phyloP scores from a whole-genome alignment of 1,140 invertebrate genomes.

The Gonatopus flavifemur region DNA sequence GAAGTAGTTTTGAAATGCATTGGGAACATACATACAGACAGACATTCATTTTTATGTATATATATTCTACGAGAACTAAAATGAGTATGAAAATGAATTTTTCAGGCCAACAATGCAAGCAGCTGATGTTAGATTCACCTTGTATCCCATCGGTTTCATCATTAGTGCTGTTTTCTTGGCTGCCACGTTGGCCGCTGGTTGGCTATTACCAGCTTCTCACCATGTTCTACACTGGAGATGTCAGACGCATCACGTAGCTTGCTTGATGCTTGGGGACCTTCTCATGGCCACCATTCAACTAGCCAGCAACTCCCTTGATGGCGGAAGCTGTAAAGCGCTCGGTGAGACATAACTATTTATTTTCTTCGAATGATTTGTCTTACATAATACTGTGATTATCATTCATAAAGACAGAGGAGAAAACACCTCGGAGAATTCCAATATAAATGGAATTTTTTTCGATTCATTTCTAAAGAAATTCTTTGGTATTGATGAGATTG shows the following conservation, averaged over 20 bases:
- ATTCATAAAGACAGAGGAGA: too few relatives aligned
- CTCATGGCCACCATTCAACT: conserved; percentile 75
- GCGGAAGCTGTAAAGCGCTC: conserved; percentile 63
- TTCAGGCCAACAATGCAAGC: conserved; percentile 38
- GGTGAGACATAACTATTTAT: conserved; percentile 62
- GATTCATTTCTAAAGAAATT: too few relatives aligned
- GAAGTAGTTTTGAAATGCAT: too few relatives aligned
- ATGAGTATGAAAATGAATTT: conserved; percentile 11
- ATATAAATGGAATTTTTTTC: too few relatives aligned
- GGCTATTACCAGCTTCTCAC: conserved; percentile 75
- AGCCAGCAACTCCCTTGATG: conserved; percentile 60
- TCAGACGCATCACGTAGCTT: conserved; percentile 80
- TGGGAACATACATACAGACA: too few relatives aligned
- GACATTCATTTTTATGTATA: too few relatives aligned
- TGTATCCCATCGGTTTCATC: conserved; percentile 75
- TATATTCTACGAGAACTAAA: too few relatives aligned
- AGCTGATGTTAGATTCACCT: conserved; percentile 63
- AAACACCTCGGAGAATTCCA: too few relatives aligned
- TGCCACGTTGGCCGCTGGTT: conserved; percentile 74
- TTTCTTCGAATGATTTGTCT: too few relatives aligned
- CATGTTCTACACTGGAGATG: conserved; percentile 83
- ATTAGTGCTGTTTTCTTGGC: conserved; percentile 76
- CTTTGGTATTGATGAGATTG: too few relatives aligned
- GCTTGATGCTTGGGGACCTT: conserved; percentile 75
- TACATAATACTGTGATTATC: too few relatives aligned